Percentiles rank a stretch among this genome's conserved stretches.
Evolutionary conservation across 2,113 vertebrate species (phyloP).

Genomic region (Neopipo cinnamomea): DNA sequence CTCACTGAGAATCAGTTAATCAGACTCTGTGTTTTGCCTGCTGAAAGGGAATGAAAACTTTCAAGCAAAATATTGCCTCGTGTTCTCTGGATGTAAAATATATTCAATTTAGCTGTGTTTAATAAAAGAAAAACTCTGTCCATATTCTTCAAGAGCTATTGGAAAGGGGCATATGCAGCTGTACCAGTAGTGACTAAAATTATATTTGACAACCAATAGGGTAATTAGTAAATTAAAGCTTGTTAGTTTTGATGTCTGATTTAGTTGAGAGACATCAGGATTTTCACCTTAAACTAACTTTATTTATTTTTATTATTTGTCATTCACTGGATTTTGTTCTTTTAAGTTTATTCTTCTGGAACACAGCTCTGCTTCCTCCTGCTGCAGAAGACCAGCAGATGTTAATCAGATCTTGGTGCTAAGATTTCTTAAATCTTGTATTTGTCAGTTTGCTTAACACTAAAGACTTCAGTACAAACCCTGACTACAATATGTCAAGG

Average conservation of each 20-base stretch:
- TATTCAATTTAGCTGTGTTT: slow-evolving; percentile 35
- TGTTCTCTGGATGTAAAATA: slow-evolving; percentile 50
- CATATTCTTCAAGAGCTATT: slow-evolving; percentile 48
- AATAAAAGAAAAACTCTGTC: slow-evolving; percentile 64
- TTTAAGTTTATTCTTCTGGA: background rate
- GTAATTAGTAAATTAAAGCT: slow-evolving; percentile 51
- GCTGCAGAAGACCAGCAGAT: slow-evolving; percentile 22
- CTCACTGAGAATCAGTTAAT: background rate
- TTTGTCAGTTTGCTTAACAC: slow-evolving; percentile 60
- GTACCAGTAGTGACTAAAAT: slow-evolving; percentile 58
- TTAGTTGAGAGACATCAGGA: slow-evolving; percentile 37
- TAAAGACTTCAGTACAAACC: slow-evolving; percentile 41
- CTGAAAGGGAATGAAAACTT: slow-evolving; percentile 28
- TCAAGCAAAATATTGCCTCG: slow-evolving; percentile 25
- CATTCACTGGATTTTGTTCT: background rate
- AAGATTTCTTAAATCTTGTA: background rate
- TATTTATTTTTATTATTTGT: background rate
- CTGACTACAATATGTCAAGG: slow-evolving; percentile 48
- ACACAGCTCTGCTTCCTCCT: slow-evolving; percentile 14
- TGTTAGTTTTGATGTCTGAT: slow-evolving; percentile 39
- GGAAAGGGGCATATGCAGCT: slow-evolving; percentile 62
- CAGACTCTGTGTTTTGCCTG: background rate
- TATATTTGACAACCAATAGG: slow-evolving; percentile 40
- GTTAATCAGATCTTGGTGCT: background rate
- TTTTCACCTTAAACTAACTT: slow-evolving; percentile 2